Evolutionary conservation across 2,888 invertebrate genomes (phyloP), one percentile per base, ranked within the genome.

Genomic region (Limnephilus marmoratus): DNA sequence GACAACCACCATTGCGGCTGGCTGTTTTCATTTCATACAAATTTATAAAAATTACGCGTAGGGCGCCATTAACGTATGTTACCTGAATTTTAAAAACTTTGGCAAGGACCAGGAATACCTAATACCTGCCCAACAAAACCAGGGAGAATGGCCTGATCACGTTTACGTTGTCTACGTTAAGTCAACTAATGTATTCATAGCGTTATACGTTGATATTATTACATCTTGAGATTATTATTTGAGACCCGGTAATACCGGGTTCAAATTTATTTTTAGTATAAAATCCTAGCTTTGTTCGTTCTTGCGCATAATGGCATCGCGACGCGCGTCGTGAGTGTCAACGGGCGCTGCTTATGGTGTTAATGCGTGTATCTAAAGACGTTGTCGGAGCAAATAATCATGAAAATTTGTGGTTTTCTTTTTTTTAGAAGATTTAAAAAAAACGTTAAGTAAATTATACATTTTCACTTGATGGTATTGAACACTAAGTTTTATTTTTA

Each of bases 11-110:
- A 49, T 88, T 90, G 41, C 80, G 87, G 90, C 68, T 49, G 68
- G 81, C 89, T 83, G 81, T 88, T 91, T 91, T 91, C 88, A 91
- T 91, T 89, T 91, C 89, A 82, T 68, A 83, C 68, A 89, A 49
- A 91, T 91, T 93, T 91, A 92, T 92, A 91, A 93, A 92, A 93
- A 93, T 93, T 93, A 93, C 92, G 91, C 90, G 90, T 93, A 91
- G 81, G 91, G 91, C 89, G 90, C 91, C 91, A 92, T 93, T 93
- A 93, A 92, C 90, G 92, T 92, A 90, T 92, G 91, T 93, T 90
- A 90, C 90, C 91, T 92, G 92, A 93, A 93, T 93, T 93, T 93
- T 90, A 93, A 93, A 92, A 91, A 89, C 82, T 87, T 87, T 49
- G 87, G 45, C 80, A 49, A 49, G 82, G n/a, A 81, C 37, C 45